Evolutionary conservation across 2,797 vertebrate genomes (phyloP).

Genomic region (Hypotaenidia philippensis): DNA sequence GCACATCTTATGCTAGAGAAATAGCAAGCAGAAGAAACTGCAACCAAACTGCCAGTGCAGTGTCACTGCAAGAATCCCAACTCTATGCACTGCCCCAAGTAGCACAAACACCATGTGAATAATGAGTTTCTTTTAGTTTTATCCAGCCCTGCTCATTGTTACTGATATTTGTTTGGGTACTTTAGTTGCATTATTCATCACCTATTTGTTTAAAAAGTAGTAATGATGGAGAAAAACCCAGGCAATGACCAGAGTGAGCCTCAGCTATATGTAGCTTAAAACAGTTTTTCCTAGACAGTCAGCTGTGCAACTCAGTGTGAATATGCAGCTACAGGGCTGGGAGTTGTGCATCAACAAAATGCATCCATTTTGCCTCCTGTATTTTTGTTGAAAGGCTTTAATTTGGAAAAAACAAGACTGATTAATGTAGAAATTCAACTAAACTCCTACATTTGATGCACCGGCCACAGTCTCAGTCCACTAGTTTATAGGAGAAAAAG

Average conservation of each 20-base stretch:
- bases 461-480: no score
- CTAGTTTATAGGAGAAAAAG: not conserved
- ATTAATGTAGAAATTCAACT: not conserved
- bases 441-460: not conserved
- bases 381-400: not conserved
- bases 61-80: not conserved
- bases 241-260: not conserved
- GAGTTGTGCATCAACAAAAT: not conserved
- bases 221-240: not conserved
- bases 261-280: not conserved
- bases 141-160: not conserved
- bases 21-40: not conserved
- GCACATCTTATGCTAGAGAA: conserved; percentile 26
- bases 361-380: not conserved
- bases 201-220: not conserved
- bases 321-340: not conserved
- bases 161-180: not conserved
- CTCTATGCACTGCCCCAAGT: not conserved
- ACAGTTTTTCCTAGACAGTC: not conserved
- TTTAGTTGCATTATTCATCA: not conserved
- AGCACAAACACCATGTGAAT: not conserved
- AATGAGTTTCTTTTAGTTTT: not conserved
- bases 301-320: not conserved
- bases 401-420: not conserved
- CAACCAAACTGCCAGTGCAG: not conserved